These are phyloP conservation scores for Gorsachius magnificus DNA, from an alignment of 2,797 vertebrate species.

Conservation along the genomic window DNA sequence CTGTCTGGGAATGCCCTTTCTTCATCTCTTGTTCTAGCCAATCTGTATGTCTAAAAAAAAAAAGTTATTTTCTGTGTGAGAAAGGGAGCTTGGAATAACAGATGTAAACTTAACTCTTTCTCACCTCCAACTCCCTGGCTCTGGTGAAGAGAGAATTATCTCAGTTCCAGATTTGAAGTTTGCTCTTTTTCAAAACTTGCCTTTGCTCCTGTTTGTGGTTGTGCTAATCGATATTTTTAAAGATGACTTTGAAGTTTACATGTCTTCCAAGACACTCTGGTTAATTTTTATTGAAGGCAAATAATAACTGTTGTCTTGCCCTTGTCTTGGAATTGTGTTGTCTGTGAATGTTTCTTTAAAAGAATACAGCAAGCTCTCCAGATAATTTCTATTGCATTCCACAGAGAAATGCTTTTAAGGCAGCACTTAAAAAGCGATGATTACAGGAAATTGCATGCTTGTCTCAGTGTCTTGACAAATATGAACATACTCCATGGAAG, in stretches of 20 bases:
- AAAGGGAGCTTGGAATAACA: not conserved
- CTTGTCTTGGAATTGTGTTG: not conserved
- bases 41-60: not conserved
- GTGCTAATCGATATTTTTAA: not conserved
- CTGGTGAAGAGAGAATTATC: not conserved
- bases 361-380: not conserved
- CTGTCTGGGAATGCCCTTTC: not conserved
- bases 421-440: not conserved
- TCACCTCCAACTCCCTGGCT: not conserved
- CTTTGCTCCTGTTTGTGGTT: not conserved
- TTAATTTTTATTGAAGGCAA: not conserved
- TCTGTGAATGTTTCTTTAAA: not conserved
- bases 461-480: not conserved
- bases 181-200: not conserved
- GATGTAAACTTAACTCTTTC: not conserved
- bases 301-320: not conserved
- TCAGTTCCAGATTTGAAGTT: not conserved
- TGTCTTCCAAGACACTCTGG: not conserved
- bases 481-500: not conserved
- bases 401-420: constrained; percentile 5
- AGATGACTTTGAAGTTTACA: not conserved
- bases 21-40: not conserved
- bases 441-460: not conserved
- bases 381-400: not conserved
- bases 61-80: not conserved